Conservation (phyloP, 2,888 invertebrate species). For the Polyommatus iphigenia region DNA sequence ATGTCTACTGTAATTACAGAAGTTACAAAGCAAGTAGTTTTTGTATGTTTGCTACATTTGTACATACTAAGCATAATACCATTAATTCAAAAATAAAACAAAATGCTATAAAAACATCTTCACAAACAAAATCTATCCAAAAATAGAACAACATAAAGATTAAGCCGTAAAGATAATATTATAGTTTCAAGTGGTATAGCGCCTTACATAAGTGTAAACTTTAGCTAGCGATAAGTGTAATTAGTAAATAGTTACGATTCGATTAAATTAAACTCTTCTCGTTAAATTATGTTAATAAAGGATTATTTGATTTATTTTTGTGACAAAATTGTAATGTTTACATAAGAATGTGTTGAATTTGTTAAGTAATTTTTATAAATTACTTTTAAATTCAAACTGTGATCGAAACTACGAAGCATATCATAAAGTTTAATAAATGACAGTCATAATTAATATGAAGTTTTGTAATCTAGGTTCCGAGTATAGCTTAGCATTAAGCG, state of each 20-base stretch:
- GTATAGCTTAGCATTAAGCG: too few species aligned
- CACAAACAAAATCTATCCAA: not conserved
- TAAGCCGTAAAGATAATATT: not conserved
- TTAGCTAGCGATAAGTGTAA: slow-evolving; percentile 27
- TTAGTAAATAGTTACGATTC: slow-evolving; percentile 27
- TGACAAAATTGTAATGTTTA: not conserved
- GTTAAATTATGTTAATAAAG: not conserved
- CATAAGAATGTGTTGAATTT: too few species aligned
- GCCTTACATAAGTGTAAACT: slow-evolving; percentile 26
- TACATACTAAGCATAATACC: not conserved
- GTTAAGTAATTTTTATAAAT: too few species aligned
- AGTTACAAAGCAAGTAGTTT: not conserved
- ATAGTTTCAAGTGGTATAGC: slow-evolving; percentile 9
- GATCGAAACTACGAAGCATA: too few species aligned
- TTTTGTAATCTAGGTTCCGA: too few species aligned
- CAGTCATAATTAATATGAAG: too few species aligned
- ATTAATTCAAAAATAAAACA: not conserved
- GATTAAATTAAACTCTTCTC: not conserved
- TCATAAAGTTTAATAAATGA: too few species aligned
- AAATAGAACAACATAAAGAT: not conserved
- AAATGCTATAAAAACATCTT: not conserved
- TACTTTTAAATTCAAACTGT: too few species aligned
- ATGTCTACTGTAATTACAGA: not conserved
- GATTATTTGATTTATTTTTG: slow-evolving; percentile 7
- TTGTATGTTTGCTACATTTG: not conserved